phyloP scores from a whole-genome alignment of 1,140 invertebrate genomes.

The Anastrepha ludens region DNA sequence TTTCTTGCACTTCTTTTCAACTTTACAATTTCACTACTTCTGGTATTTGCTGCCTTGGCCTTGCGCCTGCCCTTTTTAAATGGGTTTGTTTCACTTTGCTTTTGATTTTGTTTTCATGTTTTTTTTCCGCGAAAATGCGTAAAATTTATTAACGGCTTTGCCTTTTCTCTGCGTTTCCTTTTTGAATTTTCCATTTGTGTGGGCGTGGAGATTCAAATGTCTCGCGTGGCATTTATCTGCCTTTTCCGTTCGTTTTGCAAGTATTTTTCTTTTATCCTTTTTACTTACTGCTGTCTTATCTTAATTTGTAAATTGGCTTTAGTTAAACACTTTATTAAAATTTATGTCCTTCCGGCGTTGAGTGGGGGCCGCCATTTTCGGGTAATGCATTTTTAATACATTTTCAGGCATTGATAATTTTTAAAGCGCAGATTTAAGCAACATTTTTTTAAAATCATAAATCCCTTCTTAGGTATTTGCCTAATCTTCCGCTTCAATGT shows the following conservation, averaged over 20 bases:
- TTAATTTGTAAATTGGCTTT: conserved; percentile 39
- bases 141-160: not conserved
- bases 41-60: not conserved
- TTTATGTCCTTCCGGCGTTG: not conserved
- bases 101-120: not conserved
- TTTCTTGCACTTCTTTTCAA: not conserved
- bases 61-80: not conserved
- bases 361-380: not conserved
- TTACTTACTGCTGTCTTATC: not conserved
- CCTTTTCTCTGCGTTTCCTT: not conserved
- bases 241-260: not conserved
- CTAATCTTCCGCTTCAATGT: no score
- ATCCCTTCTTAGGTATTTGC: no score
- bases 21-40: not conserved
- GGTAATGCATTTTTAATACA: not conserved
- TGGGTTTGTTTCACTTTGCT: not conserved
- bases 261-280: not conserved
- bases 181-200: not conserved
- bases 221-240: not conserved
- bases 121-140: not conserved
- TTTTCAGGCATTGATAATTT: conserved; percentile 8
- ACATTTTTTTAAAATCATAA: no score
- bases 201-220: not conserved
- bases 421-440: not conserved
- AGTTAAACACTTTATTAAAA: conserved; percentile 33